Conservation (phyloP, 2,113 vertebrate species). For the Chlorodrepanis virens region DNA sequence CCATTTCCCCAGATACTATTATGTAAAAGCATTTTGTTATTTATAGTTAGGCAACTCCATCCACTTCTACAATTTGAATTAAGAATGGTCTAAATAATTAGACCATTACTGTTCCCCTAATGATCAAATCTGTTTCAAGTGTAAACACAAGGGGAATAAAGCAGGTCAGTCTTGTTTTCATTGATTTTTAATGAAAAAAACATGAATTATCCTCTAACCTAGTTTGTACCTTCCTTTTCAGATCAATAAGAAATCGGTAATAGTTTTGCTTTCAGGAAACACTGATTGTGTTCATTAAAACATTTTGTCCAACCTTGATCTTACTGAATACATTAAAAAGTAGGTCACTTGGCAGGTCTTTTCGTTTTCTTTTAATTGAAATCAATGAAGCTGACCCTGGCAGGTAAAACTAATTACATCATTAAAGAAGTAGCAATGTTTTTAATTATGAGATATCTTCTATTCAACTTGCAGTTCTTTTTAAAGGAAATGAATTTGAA, state of each 20-base stretch:
- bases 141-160: slow-evolving; percentile 28
- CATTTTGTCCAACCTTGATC: slow-evolving; percentile 29
- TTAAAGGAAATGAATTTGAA: not conserved
- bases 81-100: slow-evolving; percentile 28
- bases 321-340: not conserved
- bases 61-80: not conserved
- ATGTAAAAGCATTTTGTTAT: not conserved
- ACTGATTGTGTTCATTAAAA: slow-evolving; percentile 44
- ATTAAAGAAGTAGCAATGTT: slow-evolving; percentile 34
- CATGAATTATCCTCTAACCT: slow-evolving; percentile 10
- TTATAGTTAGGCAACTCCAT: not conserved
- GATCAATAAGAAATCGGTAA: slow-evolving; percentile 41
- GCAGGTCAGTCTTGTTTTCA: slow-evolving; percentile 17
- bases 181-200: slow-evolving; percentile 42
- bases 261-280: slow-evolving; percentile 31
- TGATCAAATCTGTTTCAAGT: slow-evolving; percentile 28
- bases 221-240: slow-evolving; percentile 26
- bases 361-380: slow-evolving; percentile 24
- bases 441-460: slow-evolving; percentile 39
- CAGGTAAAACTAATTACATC: slow-evolving; percentile 43
- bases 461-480: not conserved
- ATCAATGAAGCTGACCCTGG: slow-evolving; percentile 20
- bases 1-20: not conserved
- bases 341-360: slow-evolving; percentile 19
- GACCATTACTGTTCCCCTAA: slow-evolving; percentile 21